Percentiles rank a stretch among this genome's conserved stretches.
Conservation (phyloP, 2,113 vertebrate species). For the Carettochelys insculpta region DNA sequence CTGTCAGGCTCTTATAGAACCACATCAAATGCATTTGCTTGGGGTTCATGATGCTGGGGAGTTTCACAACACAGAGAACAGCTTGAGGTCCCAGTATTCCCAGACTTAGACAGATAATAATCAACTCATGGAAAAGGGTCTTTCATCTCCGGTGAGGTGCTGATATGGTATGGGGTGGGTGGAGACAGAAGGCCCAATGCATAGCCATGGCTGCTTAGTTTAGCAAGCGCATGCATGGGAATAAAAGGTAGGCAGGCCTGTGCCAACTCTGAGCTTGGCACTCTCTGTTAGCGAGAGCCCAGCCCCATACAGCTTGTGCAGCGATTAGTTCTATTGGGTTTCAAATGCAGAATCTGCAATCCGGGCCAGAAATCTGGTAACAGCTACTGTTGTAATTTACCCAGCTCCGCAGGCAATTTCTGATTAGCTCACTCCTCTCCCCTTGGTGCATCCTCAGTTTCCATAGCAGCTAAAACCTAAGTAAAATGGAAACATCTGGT, state of each 20-base stretch:
- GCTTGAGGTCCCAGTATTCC: background rate
- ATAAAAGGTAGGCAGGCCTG: background rate
- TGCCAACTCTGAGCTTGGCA: slow-evolving; percentile 38
- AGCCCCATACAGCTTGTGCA: background rate
- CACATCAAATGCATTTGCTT: background rate
- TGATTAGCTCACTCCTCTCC: slow-evolving; percentile 73
- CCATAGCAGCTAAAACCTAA: slow-evolving; percentile 81
- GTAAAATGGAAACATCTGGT: slow-evolving; percentile 78
- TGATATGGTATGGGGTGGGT: background rate
- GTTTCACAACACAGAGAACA: background rate
- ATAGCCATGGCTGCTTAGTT: background rate
- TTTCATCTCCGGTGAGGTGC: background rate
- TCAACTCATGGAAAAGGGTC: background rate
- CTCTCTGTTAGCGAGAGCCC: background rate
- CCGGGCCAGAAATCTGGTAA: slow-evolving; percentile 67
- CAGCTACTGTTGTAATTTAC: slow-evolving; percentile 74
- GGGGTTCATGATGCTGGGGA: background rate
- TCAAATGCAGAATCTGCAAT: slow-evolving; percentile 61
- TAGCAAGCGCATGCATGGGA: background rate
- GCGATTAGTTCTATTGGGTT: slow-evolving; percentile 56
- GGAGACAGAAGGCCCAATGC: background rate
- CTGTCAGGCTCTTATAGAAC: background rate
- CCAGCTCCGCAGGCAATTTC: slow-evolving; percentile 76
- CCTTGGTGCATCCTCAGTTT: slow-evolving; percentile 79
- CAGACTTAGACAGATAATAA: background rate